Conservation (phyloP, 2,113 vertebrate species). For the Malurus cyaneus region DNA sequence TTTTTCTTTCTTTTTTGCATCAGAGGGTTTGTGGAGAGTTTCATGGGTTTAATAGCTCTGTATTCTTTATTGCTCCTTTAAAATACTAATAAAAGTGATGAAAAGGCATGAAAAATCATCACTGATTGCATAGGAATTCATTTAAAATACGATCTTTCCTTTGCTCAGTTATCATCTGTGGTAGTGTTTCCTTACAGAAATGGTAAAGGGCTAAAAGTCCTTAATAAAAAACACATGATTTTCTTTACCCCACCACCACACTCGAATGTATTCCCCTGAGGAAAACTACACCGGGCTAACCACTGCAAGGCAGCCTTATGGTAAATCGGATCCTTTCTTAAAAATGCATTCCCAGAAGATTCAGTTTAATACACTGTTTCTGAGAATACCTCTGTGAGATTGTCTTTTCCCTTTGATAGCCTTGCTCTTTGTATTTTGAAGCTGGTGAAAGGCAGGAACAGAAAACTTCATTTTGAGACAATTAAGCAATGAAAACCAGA, state of each 20-base stretch:
- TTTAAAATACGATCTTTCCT: conserved; percentile 67
- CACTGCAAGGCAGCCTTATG: conserved; percentile 59
- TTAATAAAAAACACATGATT: conserved; percentile 76
- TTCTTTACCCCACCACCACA: conserved; percentile 57
- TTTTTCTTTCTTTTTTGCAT: conserved; percentile 11
- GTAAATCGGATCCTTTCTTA: conserved; percentile 58
- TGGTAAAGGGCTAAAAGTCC: conserved; percentile 65
- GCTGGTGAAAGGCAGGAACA: background rate
- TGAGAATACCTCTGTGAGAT: conserved; percentile 55
- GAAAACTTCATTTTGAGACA: background rate
- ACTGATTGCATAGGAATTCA: conserved; percentile 53
- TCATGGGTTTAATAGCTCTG: conserved; percentile 39
- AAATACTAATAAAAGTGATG: conserved; percentile 57
- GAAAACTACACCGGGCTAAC: conserved; percentile 62
- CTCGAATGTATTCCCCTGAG: conserved; percentile 60
- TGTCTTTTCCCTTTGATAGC: conserved; percentile 50
- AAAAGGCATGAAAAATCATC: conserved; percentile 66
- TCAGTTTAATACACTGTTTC: conserved; percentile 50
- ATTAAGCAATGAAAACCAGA: background rate
- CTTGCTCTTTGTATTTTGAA: conserved; percentile 46
- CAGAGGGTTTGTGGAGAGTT: conserved; percentile 19
- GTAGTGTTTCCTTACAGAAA: conserved; percentile 70
- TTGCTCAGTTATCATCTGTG: conserved; percentile 61
- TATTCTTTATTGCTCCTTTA: conserved; percentile 54
- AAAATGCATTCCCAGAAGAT: conserved; percentile 65